Evolutionary conservation across 2,888 invertebrate genomes (phyloP).

Genomic region (Pristionchus fissidentatus): DNA sequence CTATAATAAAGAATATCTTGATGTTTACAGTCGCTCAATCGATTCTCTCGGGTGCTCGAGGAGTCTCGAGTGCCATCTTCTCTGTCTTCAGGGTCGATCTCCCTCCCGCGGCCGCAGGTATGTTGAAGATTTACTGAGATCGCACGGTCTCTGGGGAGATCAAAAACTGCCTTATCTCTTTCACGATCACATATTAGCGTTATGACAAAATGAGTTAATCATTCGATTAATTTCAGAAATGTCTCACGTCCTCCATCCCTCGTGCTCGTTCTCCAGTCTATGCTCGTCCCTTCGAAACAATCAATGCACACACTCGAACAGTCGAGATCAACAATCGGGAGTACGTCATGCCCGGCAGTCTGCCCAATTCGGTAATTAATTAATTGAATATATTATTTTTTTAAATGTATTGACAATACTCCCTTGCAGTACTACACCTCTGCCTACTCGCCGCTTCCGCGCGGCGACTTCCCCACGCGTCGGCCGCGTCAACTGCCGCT

Average conservation of each 20-base stretch:
- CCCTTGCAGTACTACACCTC: slow-evolving; percentile 43
- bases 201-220: too few relatives aligned
- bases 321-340: slow-evolving; percentile 42
- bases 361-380: slow-evolving; percentile 35
- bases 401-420: neutral
- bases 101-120: slow-evolving; percentile 28
- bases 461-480: slow-evolving; percentile 41
- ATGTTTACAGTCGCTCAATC: slow-evolving; percentile 29
- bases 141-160: too few relatives aligned
- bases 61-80: slow-evolving; percentile 44
- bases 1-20: neutral
- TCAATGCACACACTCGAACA: neutral
- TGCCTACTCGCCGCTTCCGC: slow-evolving; percentile 43
- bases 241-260: neutral
- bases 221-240: neutral
- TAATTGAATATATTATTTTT: neutral
- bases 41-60: slow-evolving; percentile 38
- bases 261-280: slow-evolving; percentile 9
- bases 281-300: slow-evolving; percentile 24
- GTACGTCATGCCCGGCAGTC: slow-evolving; percentile 38
- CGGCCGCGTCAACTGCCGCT: slow-evolving; percentile 48
- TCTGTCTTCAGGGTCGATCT: slow-evolving; percentile 37
- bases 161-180: too few relatives aligned
- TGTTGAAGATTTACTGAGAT: neutral
- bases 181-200: too few relatives aligned